Evolutionary conservation across 2,113 vertebrate genomes (phyloP).

Genomic region (Gallinago jamesoni): DNA sequence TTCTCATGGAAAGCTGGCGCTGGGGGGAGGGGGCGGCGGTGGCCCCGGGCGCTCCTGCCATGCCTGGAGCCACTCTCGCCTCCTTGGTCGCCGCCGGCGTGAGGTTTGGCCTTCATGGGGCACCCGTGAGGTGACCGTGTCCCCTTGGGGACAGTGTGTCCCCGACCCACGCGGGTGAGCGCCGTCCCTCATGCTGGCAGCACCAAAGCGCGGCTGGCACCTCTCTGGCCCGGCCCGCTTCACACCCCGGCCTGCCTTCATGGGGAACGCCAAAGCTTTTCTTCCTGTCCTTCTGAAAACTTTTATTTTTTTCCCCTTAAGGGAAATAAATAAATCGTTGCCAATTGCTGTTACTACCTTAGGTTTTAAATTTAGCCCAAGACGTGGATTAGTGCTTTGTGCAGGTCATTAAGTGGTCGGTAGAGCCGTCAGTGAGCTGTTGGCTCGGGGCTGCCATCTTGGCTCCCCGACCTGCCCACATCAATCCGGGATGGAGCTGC

Average conservation of each 20-base stretch:
- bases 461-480: not conserved
- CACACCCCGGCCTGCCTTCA: not conserved
- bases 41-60: not conserved
- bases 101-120: rapidly evolving
- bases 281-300: not conserved
- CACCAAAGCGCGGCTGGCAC: rapidly evolving
- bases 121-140: rapidly evolving
- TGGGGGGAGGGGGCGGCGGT: not conserved
- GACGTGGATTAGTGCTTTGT: not conserved
- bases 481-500: not conserved
- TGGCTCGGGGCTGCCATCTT: not conserved
- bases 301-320: not conserved
- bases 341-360: not conserved
- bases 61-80: rapidly evolving
- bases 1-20: not conserved
- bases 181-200: rapidly evolving
- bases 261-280: constrained; percentile 24
- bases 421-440: constrained; percentile 28
- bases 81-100: rapidly evolving
- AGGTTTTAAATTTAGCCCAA: not conserved
- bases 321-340: not conserved
- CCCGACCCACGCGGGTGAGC: rapidly evolving
- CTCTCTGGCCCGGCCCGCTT: not conserved
- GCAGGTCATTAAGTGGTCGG: not conserved
- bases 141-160: not conserved